Evolutionary conservation across 1,140 invertebrate genomes (phyloP).

Genomic region (Heliothis virescens): DNA sequence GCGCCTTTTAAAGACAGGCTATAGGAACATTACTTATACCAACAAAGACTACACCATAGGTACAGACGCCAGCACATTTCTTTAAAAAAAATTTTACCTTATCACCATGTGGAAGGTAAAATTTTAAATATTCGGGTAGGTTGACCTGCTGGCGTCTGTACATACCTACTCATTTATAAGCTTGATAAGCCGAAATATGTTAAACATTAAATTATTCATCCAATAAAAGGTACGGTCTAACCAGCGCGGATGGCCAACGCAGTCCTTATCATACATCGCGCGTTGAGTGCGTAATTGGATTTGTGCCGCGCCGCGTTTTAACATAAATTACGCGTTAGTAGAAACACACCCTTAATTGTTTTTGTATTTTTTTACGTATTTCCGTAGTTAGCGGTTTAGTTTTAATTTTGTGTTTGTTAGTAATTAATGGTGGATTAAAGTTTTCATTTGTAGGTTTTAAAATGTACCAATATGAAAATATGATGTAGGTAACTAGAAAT

Average conservation of each 20-base stretch:
- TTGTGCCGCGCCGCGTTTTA: conserved; percentile 57
- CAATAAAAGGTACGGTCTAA: neutral
- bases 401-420: neutral
- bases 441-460: neutral
- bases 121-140: no score
- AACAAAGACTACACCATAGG: no score
- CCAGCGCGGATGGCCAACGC: conserved; percentile 5
- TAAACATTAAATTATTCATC: conserved; percentile 5
- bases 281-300: conserved; percentile 62
- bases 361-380: neutral
- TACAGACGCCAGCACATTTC: no score
- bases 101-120: no score
- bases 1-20: no score
- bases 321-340: conserved; percentile 70
- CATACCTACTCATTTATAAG: neutral
- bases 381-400: neutral
- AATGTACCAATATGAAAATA: no score
- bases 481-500: no score
- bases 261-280: conserved; percentile 9
- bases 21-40: no score
- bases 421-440: neutral
- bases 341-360: conserved; percentile 41
- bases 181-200: neutral
- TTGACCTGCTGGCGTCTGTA: no score
- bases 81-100: no score